Conservation (phyloP, 2,113 vertebrate species). For the Vireo altiloquus region DNA sequence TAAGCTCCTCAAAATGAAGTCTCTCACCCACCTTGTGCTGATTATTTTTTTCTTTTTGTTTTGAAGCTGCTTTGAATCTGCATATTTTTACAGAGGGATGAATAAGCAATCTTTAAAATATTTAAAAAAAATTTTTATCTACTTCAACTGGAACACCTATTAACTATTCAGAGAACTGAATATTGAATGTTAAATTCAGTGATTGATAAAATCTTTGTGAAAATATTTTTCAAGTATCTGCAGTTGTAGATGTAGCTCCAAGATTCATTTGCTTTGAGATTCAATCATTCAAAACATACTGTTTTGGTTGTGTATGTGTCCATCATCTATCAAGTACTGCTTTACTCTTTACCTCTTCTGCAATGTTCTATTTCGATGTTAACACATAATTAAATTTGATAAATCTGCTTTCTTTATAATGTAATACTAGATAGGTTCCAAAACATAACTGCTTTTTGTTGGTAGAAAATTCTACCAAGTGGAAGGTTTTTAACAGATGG, state of each 20-base stretch:
- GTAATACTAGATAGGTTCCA: not conserved
- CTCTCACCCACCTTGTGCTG: not conserved
- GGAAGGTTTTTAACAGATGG: constrained; percentile 57
- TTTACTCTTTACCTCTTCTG: not conserved
- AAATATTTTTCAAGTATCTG: not conserved
- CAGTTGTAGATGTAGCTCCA: not conserved
- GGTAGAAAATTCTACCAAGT: constrained; percentile 21
- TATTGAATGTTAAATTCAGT: not conserved
- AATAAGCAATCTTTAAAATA: not conserved
- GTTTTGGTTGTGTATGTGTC: not conserved
- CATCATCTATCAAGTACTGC: not conserved
- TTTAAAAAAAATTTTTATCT: not conserved
- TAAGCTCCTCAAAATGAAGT: not conserved
- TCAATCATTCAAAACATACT: not conserved
- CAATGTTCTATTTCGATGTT: not conserved
- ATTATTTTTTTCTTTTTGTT: not conserved
- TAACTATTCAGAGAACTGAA: not conserved
- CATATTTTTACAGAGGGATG: not conserved
- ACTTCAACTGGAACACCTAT: not conserved
- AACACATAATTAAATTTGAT: not conserved
- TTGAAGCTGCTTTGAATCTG: not conserved
- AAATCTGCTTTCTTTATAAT: not conserved
- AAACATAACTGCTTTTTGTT: not conserved
- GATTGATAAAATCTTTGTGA: not conserved
- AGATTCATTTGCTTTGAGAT: not conserved